phyloP scores from a whole-genome alignment of 2,888 invertebrate species.

The Drosophila maculinotata region DNA sequence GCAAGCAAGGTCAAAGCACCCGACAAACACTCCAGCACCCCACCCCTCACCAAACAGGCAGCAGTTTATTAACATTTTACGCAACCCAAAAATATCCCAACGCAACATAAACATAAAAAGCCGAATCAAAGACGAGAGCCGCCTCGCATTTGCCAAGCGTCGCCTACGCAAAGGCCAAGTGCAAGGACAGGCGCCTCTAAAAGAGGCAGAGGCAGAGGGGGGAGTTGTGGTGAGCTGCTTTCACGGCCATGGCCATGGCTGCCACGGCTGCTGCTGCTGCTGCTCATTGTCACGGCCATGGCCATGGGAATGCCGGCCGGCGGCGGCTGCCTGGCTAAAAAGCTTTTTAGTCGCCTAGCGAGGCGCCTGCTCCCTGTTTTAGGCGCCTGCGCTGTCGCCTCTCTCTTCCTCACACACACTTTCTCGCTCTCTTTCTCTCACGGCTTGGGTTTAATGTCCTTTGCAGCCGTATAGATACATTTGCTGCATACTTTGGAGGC shows the following conservation, averaged over 20 bases:
- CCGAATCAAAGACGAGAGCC: conserved; percentile 17
- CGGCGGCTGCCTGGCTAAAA: conserved; percentile 40
- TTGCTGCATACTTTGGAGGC: conserved; percentile 52
- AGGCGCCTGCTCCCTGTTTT: conserved; percentile 55
- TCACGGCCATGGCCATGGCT: conserved; percentile 75
- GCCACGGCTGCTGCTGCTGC: neutral
- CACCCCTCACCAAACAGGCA: conserved; percentile 4
- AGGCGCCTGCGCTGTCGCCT: conserved; percentile 14
- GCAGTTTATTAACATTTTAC: conserved; percentile 80
- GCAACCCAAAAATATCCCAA: conserved; percentile 58
- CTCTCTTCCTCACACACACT: conserved; percentile 15
- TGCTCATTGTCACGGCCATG: conserved; percentile 78
- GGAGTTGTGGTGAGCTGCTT: conserved; percentile 16
- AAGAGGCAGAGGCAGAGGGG: neutral
- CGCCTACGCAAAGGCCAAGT: conserved; percentile 78
- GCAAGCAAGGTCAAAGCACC: conserved; percentile 81
- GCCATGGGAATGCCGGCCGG: conserved; percentile 62
- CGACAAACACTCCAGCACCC: conserved; percentile 51
- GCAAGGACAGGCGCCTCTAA: conserved; percentile 66
- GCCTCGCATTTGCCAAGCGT: too few relatives aligned
- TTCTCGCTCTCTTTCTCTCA: conserved; percentile 8
- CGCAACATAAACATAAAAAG: conserved; percentile 58
- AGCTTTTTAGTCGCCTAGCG: conserved; percentile 48
- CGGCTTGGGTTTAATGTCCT: conserved; percentile 82
- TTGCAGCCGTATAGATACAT: conserved; percentile 74